Base-by-base conservation (phyloP, 2,797 vertebrate species). In the Rhincodon typus region DNA sequence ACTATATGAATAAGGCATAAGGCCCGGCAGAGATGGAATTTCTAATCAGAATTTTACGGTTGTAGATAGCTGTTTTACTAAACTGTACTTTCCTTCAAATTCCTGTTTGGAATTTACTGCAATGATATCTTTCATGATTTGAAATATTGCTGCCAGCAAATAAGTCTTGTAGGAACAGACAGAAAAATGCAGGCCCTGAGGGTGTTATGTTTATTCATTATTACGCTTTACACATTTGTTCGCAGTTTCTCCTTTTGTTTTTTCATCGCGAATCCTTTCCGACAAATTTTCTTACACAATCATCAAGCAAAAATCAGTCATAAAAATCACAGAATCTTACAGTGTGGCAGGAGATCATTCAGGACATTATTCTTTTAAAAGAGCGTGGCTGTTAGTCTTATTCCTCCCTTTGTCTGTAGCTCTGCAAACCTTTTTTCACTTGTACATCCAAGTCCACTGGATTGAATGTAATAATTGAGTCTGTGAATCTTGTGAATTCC, bases 1-100 rank as follows among this genome's bases (percentile, higher is more conserved):
- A 42, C 66, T 38, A 38, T 21, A 69, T 69, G 90, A 93, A 93
- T 42, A 93, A 93, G 62, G 19, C 62, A 93, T 38, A 23, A 66
- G n/a, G 19, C 38, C 66, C 62, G 42, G n/a, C n/a, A 42, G 66
- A 69, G n/a, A 42, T 69, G 90, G 90, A 93, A 93, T 93, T 93
- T 93, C 38, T 69, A 93, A 93, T 69, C 90, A 93, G 90, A 93
- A 69, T 93, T 25, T 93, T 93, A 93, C 69, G 90, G 66, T 50
- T 88, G 86, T 62, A 88, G 86, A 53, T 88, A 27, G 53, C 66
- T 42, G 34, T 42, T 69, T 38, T 69, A 93, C 90, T 25, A 42
- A 69, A 21, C 34, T n/a, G 23, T 93, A 69, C 69, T 93, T 93
- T 69, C 15, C n/a, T 69, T 69, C 90, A 62, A 90, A 67, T 93